Evolutionary conservation across 1,140 invertebrate species (phyloP), one percentile per base, ranked within the genome.

Genomic region (Tetranychus cinnabarinus): DNA sequence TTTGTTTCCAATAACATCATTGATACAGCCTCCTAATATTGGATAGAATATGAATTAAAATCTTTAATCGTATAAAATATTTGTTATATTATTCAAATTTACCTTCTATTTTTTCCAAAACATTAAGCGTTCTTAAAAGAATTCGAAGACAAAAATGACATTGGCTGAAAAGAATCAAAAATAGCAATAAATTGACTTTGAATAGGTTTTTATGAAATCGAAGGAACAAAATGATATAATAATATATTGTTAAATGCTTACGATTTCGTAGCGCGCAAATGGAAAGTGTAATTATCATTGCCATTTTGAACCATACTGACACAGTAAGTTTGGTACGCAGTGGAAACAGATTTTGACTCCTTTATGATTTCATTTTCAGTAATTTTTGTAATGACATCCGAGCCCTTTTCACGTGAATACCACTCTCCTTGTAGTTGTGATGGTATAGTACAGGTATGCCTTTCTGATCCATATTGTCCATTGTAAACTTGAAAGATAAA

Each of bases 381-480:
- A 39, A 93, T 81, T 68, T 84, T 81, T 5, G 86, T 91, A 56
- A 82, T 76, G 1, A 83, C 87, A 68, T 87, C 85, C 67, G 77
- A 73, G 31, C 86, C 85, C 73, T 83, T 82, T 78, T 92, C 88
- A 79, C 86, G 84, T 10, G 85, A 88, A 74, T 87, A 91, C 88
- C 88, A 91, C 45, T 83, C 79, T 60, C 86, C 86, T 69, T 84
- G 55, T 37, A 56, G 23, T 39, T 35, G 34, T 34, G 35, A 35
- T 3, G 55, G 55, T 37, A 56, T 56, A 56, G 33, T 36, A 5
- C 55, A 56, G 2, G 55, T 15, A 2, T 12, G 50, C 5, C 31
- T 33, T 0, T 52, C n/a, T 31, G n/a, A 52, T n/a, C 50, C 50
- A 52, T 42, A 42, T 42, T 42, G 39, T 42, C 39, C 39, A 10